Conservation (phyloP, 2,888 invertebrate genomes). For the Formica aserva region DNA sequence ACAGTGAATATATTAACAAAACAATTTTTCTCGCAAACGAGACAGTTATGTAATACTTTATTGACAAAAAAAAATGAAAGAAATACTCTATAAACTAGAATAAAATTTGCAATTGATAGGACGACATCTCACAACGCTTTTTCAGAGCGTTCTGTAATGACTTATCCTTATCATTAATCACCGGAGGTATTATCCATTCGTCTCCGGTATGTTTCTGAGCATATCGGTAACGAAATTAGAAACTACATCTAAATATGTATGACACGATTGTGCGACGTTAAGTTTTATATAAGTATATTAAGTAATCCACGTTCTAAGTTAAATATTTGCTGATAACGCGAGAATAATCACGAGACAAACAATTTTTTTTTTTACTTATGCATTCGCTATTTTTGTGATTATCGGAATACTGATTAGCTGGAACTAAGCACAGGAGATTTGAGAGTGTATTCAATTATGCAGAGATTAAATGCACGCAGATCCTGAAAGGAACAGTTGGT, state of each 20-base stretch:
- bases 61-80: not conserved
- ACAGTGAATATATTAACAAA: not conserved
- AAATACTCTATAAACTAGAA: not conserved
- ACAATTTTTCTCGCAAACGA: not conserved
- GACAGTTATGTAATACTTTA: not conserved
- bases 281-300: not conserved
- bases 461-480: conserved; percentile 12
- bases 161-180: conserved; percentile 24
- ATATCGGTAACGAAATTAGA: not conserved
- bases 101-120: conserved; percentile 9
- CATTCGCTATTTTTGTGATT: not conserved
- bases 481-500: conserved; percentile 16
- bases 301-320: conserved; percentile 21
- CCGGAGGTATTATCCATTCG: not conserved
- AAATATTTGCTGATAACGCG: not conserved
- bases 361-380: not conserved
- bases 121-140: conserved; percentile 12
- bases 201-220: not conserved
- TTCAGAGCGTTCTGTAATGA: not conserved
- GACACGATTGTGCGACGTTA: conserved; percentile 1
- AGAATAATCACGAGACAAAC: not conserved
- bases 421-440: not conserved
- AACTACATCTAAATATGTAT: not conserved
- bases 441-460: not conserved
- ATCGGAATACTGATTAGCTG: not conserved